Evolutionary conservation across 64 coral and sea anemone species (phyloP).

Genomic region (Pachyseris speciosa): DNA sequence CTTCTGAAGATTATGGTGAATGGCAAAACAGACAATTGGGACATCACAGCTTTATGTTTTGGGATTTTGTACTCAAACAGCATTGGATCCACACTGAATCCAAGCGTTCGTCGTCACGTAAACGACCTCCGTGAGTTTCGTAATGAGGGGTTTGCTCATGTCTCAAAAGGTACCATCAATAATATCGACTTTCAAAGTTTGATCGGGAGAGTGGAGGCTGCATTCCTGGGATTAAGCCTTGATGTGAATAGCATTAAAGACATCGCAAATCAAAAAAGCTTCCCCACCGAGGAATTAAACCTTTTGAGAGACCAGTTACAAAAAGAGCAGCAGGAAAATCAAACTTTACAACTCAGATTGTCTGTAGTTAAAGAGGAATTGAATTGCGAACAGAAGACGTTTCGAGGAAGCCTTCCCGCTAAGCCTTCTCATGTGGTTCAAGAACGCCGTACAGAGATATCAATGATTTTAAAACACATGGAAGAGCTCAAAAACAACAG

Average conservation of each 20-base stretch:
- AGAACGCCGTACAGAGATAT: background rate
- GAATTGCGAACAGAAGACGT: background rate
- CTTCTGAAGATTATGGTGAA: constrained; percentile 3
- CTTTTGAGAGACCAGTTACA: constrained; percentile 15
- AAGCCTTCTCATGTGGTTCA: constrained; percentile 29
- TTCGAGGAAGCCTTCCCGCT: constrained; percentile 17
- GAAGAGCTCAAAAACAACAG: background rate
- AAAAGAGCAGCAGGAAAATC: constrained; percentile 1
- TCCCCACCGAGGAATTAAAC: constrained; percentile 42
- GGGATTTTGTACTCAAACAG: constrained; percentile 21
- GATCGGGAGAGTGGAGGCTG: constrained; percentile 23
- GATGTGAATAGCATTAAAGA: constrained; percentile 16
- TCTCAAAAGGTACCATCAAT: background rate
- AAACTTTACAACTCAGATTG: background rate
- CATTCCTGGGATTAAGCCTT: constrained; percentile 50
- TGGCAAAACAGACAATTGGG: constrained; percentile 36
- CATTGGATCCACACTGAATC: background rate
- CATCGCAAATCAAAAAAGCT: constrained; percentile 47
- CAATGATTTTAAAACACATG: constrained; percentile 1
- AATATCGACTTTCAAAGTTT: constrained; percentile 16
- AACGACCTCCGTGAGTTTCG: constrained; percentile 41
- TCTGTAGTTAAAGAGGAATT: constrained; percentile 17
- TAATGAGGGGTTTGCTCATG: constrained; percentile 60
- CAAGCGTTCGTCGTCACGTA: constrained; percentile 9
- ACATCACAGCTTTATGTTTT: constrained; percentile 12